These are phyloP conservation scores for Heliconius erato DNA, from an alignment of 2,888 invertebrate genomes.

Conservation along the genomic window DNA sequence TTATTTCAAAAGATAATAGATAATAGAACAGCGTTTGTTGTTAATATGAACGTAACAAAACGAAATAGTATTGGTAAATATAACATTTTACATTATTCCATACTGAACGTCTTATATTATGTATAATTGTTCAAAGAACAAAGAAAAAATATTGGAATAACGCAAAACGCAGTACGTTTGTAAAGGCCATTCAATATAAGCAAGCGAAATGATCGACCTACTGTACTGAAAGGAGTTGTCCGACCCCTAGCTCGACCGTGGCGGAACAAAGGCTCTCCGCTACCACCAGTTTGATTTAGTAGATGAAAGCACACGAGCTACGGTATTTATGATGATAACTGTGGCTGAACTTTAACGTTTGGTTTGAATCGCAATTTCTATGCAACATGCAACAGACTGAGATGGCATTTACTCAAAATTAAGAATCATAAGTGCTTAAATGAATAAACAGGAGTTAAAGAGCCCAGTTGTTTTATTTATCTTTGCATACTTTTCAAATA, in stretches of 20 bases:
- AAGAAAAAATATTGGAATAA: constrained; percentile 18
- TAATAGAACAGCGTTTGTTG: too few relatives aligned
- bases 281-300: constrained; percentile 16
- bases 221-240: too few relatives aligned
- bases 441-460: too few relatives aligned
- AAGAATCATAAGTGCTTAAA: background rate
- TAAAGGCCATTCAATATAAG: background rate
- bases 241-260: background rate
- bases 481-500: too few relatives aligned
- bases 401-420: background rate
- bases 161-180: background rate
- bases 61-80: too few relatives aligned
- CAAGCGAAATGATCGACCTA: too few relatives aligned
- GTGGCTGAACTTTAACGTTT: constrained; percentile 1
- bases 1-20: too few relatives aligned
- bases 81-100: background rate
- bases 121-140: background rate
- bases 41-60: too few relatives aligned
- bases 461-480: too few relatives aligned
- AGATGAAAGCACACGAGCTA: constrained; percentile 17
- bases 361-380: background rate
- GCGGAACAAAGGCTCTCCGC: background rate
- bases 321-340: constrained; percentile 21
- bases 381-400: background rate
- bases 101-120: background rate